Conservation (phyloP, 2,888 invertebrate genomes). For the Leptogaster cylindrica region DNA sequence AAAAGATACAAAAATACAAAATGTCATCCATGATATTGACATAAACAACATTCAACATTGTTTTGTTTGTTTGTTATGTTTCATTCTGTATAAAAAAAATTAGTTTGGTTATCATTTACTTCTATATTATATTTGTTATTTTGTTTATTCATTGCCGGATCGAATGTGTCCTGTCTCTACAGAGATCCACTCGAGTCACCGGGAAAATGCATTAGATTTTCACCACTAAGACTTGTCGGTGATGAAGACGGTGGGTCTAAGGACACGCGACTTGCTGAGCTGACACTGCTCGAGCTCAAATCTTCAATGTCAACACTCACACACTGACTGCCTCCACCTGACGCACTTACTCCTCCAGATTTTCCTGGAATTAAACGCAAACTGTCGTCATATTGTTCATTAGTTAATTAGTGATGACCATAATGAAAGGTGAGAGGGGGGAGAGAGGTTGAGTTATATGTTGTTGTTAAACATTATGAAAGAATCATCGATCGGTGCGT, state of each 20-base stretch:
- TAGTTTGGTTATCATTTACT: constrained; percentile 6
- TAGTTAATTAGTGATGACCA: constrained; percentile 35
- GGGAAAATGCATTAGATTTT: constrained; percentile 79
- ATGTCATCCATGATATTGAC: no score
- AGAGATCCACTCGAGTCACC: constrained; percentile 75
- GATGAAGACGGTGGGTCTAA: constrained; percentile 71
- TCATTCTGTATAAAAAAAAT: neutral
- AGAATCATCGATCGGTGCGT: no score
- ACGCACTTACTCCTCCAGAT: constrained; percentile 69
- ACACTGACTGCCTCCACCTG: constrained; percentile 68
- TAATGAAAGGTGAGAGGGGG: constrained; percentile 7
- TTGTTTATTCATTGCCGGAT: no score
- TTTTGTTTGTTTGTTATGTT: neutral
- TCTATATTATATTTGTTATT: neutral
- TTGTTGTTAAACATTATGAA: no score
- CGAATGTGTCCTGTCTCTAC: constrained; percentile 38
- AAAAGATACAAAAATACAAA: constrained; percentile 29
- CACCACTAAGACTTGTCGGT: constrained; percentile 77
- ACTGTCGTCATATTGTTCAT: constrained; percentile 34
- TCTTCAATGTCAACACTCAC: constrained; percentile 71
- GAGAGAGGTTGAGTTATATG: neutral
- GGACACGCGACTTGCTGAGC: constrained; percentile 80
- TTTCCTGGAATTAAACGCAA: constrained; percentile 36
- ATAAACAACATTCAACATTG: no score
- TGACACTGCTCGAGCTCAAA: constrained; percentile 83